These are phyloP conservation scores for Miniopterus natalensis DNA, from an alignment of 2,113 vertebrate species.

Conservation along the genomic window DNA sequence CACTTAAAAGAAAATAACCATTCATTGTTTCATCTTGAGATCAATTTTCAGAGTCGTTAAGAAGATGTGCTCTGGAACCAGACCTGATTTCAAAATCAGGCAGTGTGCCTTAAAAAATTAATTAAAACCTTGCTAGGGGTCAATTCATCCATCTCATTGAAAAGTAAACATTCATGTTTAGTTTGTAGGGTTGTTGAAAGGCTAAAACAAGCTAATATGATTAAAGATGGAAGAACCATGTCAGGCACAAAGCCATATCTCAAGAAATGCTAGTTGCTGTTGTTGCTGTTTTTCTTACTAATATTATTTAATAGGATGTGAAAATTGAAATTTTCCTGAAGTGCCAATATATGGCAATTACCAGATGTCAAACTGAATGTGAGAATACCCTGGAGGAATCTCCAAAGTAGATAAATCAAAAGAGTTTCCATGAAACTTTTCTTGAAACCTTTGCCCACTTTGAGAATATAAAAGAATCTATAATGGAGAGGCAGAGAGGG, in stretches of 20 bases:
- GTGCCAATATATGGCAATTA: constrained; percentile 22
- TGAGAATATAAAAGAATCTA: not conserved
- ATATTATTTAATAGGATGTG: constrained; percentile 34
- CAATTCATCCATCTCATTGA: not conserved
- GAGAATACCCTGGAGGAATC: not conserved
- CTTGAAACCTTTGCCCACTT: not conserved
- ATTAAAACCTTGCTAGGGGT: not conserved
- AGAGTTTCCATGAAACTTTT: not conserved
- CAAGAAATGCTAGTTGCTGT: constrained; percentile 7
- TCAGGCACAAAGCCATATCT: not conserved
- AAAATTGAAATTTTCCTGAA: not conserved
- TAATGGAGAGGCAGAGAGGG: not conserved
- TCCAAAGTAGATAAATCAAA: not conserved
- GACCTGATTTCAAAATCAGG: constrained; percentile 18
- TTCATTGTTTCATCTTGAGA: not conserved
- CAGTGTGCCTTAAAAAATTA: constrained; percentile 9
- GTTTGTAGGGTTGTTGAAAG: not conserved
- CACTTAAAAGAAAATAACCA: not conserved
- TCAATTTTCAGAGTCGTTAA: not conserved
- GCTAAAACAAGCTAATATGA: not conserved
- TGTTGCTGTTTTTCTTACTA: not conserved
- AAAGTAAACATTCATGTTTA: not conserved
- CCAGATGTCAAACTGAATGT: not conserved
- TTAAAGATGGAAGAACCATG: not conserved
- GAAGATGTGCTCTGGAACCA: not conserved